Evolutionary conservation across 2,797 vertebrate species (phyloP).

Genomic region (Catamblyrhynchus diadema): DNA sequence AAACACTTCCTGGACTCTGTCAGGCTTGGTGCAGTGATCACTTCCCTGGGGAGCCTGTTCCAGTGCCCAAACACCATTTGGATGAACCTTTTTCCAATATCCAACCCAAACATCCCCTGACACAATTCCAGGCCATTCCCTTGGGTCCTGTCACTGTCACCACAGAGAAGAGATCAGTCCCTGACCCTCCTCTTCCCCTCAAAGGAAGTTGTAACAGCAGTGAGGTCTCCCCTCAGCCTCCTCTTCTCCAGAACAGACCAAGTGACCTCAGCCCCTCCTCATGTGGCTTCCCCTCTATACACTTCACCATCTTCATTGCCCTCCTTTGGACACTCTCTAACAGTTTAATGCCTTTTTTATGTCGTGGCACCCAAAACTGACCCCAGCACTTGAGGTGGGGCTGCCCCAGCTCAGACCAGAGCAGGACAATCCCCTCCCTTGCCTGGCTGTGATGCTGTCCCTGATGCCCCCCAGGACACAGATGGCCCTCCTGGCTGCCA

Average conservation of each 20-base stretch:
- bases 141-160: neutral
- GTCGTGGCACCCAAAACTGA: neutral
- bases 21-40: neutral
- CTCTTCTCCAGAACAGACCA: neutral
- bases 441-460: rapidly evolving
- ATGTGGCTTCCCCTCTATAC: rapidly evolving
- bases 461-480: rapidly evolving
- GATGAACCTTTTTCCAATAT: neutral
- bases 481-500: neutral
- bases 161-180: neutral
- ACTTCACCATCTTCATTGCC: neutral
- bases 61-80: too few relatives aligned
- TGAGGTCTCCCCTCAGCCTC: neutral
- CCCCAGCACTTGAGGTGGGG: rapidly evolving
- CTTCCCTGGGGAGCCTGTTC: neutral
- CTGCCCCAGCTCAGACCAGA: rapidly evolving
- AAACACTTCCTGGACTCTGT: neutral
- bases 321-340: neutral
- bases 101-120: neutral
- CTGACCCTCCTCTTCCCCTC: neutral
- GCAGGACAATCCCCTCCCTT: neutral
- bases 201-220: rapidly evolving
- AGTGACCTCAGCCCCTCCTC: neutral
- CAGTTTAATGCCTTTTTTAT: neutral
- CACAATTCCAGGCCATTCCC: neutral